Base-by-base conservation (phyloP, 2,113 vertebrate genomes). In the Chaetops frenatus region DNA sequence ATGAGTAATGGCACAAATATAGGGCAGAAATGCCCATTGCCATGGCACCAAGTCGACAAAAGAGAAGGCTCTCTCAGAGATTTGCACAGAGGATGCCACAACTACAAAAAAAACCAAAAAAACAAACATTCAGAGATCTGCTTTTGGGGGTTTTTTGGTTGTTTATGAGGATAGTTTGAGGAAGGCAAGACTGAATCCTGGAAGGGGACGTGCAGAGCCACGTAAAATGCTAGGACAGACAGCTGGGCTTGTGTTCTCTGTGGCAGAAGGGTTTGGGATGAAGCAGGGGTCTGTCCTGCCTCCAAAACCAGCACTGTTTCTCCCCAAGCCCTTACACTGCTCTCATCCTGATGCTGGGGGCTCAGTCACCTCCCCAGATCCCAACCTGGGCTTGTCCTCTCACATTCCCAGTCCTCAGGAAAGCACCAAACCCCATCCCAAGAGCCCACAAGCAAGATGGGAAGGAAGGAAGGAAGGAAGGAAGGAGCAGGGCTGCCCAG, bases 191-290 rank as follows among this genome's bases (percentile, higher is more conserved):
- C 9, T 4, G 12, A 62, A 7, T 53, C 27, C 17, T 57, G 25
- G 2, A 54, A 79, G 17, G 10, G 7, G 6, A 4, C 6, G 9
- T 0, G 11, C 1, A n/a, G 11, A 66, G 7, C 14, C 36, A 54
- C 5, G 1, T 8, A 29, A 58, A 11, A 19, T 54, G 9, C 8
- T 10, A 60, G 16, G 23, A 66, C n/a, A 73, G 42, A 40, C 1
- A 73, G 33, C 51, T 45, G 25, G 4, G 8, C 16, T n/a, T 12
- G 15, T 16, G 27, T 3, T 35, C 33, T 42, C 23, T 47, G 22
- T 1, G 36, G 51, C 56, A 81, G 25, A 28, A 33, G 8, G 33
- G 17, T 18, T 54, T 74, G 35, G 54, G 23, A 54, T 71, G 33
- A 71, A 71, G 9, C 1, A 47, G 20, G 29, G 9, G 4, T 15